Conservation (phyloP, 1,140 invertebrate genomes). For the Apolygus lucorum region DNA sequence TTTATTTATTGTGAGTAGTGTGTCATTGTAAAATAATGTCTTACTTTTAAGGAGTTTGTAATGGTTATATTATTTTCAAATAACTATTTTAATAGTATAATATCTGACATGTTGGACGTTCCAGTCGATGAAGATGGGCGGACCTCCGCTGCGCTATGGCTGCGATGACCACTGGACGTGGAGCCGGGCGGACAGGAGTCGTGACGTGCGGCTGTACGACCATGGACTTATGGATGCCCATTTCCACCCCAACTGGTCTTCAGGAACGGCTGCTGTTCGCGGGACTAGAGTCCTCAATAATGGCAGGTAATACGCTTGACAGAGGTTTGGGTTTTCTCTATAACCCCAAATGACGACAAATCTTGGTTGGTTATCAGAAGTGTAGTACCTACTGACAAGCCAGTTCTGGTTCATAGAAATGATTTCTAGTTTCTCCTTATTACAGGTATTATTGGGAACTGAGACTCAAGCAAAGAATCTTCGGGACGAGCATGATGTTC, state of each 20-base stretch:
- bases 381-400: too few species aligned
- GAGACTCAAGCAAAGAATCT: constrained; percentile 53
- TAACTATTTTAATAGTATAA: too few species aligned
- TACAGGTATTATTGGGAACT: constrained; percentile 60
- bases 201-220: constrained; percentile 52
- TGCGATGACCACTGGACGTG: constrained; percentile 58
- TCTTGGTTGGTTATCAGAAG: too few species aligned
- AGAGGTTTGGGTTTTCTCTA: too few species aligned
- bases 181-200: constrained; percentile 52
- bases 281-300: constrained; percentile 55
- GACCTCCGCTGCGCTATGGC: constrained; percentile 38
- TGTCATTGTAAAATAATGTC: too few species aligned
- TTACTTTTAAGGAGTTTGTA: too few species aligned
- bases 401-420: too few species aligned
- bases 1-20: too few species aligned
- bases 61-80: too few species aligned
- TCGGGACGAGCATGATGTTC: constrained; percentile 71
- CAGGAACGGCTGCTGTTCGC: constrained; percentile 59
- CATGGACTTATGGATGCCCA: constrained; percentile 45
- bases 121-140: background rate
- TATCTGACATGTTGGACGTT: too few species aligned
- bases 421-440: too few species aligned
- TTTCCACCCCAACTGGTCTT: constrained; percentile 70
- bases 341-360: too few species aligned
- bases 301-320: constrained; percentile 46